Conservation (phyloP, 2,113 vertebrate genomes). For the Dasyprocta punctata region DNA sequence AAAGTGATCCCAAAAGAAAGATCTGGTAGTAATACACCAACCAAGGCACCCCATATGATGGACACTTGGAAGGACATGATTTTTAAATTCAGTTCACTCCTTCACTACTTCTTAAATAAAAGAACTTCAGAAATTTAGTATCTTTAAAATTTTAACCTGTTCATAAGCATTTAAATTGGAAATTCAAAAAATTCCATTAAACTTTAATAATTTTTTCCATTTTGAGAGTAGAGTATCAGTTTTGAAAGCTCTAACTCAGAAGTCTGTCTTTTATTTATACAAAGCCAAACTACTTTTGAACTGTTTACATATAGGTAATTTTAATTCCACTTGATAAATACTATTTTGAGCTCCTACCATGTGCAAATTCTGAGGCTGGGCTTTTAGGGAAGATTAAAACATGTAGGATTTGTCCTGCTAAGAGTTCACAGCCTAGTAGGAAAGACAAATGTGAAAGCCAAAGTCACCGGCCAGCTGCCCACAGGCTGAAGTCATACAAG, state of each 20-base stretch:
- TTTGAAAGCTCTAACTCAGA: conserved; percentile 15
- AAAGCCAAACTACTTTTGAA: conserved; percentile 48
- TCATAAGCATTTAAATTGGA: not conserved
- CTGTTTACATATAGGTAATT: conserved; percentile 35
- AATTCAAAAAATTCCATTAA: conserved; percentile 18
- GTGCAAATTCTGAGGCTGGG: not conserved
- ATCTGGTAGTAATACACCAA: not conserved
- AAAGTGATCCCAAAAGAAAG: conserved; percentile 21
- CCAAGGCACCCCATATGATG: not conserved
- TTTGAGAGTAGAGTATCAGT: conserved; percentile 17
- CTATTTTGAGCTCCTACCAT: not conserved
- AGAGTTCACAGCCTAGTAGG: not conserved
- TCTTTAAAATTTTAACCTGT: conserved; percentile 18
- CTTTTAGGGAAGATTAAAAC: not conserved
- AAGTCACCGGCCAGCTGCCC: not conserved
- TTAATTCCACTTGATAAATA: conserved; percentile 33
- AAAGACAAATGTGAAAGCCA: not conserved
- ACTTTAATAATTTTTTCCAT: conserved; percentile 9
- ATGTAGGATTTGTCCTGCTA: not conserved
- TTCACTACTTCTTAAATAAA: conserved; percentile 10
- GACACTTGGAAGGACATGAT: not conserved
- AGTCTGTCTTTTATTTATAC: not conserved
- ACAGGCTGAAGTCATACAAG: not conserved
- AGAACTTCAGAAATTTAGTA: not conserved
- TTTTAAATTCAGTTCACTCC: not conserved